phyloP scores from a whole-genome alignment of 1,140 invertebrate species.

The Cotesia chilonis region DNA sequence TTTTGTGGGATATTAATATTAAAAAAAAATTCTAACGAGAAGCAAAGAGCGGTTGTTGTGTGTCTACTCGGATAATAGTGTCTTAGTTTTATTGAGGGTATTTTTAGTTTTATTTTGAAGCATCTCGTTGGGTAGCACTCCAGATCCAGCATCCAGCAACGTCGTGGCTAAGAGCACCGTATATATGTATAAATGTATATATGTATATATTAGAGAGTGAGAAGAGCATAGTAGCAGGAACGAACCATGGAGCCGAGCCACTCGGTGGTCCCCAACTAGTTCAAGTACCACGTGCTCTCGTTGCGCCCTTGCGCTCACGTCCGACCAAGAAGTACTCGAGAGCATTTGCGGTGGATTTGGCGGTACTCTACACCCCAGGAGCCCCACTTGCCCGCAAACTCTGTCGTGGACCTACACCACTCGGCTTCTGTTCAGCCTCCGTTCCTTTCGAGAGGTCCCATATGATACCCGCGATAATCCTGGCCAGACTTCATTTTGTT shows the following conservation, averaged over 20 bases:
- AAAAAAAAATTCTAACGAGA: not conserved
- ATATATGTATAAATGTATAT: no score
- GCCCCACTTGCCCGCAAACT: constrained; percentile 56
- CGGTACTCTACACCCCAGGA: constrained; percentile 56
- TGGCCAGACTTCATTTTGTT: constrained; percentile 16
- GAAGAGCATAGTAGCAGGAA: constrained; percentile 5
- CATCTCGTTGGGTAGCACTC: constrained; percentile 31
- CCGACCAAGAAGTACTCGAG: constrained; percentile 62
- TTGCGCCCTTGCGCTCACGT: constrained; percentile 62
- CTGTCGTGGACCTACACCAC: constrained; percentile 42
- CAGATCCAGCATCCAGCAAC: constrained; percentile 32
- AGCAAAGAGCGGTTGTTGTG: no score
- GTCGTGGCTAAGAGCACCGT: not conserved
- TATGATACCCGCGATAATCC: constrained; percentile 64
- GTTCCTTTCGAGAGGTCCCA: constrained; percentile 55
- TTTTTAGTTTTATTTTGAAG: constrained; percentile 18
- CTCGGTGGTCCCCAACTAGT: constrained; percentile 62
- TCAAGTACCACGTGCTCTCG: constrained; percentile 61
- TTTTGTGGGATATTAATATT: no score
- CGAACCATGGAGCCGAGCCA: constrained; percentile 40
- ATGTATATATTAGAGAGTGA: no score
- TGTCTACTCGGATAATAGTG: no score
- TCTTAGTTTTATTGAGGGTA: not conserved
- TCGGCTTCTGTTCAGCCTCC: constrained; percentile 17
- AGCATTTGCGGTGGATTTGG: constrained; percentile 64